Conservation (phyloP, 2,888 invertebrate genomes). For the Eremobia ochroleuca region DNA sequence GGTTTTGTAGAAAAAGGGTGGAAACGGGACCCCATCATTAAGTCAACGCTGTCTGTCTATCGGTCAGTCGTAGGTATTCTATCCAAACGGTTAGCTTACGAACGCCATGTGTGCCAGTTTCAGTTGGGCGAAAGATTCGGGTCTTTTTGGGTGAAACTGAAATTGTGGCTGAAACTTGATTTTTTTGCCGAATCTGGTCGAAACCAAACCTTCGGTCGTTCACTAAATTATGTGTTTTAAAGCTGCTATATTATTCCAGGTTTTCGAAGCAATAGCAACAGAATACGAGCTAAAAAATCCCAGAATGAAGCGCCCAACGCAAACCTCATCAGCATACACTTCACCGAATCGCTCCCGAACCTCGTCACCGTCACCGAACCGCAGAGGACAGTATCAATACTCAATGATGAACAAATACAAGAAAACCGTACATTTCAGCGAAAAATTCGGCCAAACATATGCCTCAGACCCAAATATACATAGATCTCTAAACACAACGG, state of each 20-base stretch:
- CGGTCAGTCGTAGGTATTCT: too few relatives aligned
- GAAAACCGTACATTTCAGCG: slow-evolving; percentile 78
- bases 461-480: slow-evolving; percentile 86
- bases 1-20: too few relatives aligned
- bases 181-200: too few relatives aligned
- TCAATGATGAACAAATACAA: slow-evolving; percentile 82
- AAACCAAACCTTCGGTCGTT: too few relatives aligned
- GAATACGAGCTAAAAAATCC: slow-evolving; percentile 86
- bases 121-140: too few relatives aligned
- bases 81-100: too few relatives aligned
- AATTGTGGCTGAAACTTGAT: too few relatives aligned
- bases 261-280: slow-evolving; percentile 87
- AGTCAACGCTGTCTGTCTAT: too few relatives aligned
- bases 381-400: slow-evolving; percentile 84
- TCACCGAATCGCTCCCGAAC: slow-evolving; percentile 82
- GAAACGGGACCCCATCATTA: too few relatives aligned
- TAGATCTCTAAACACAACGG: slow-evolving; percentile 63
- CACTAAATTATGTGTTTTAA: background rate
- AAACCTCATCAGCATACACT: slow-evolving; percentile 78
- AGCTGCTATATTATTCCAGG: slow-evolving; percentile 72
- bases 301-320: slow-evolving; percentile 69
- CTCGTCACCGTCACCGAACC: slow-evolving; percentile 77
- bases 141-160: too few relatives aligned
- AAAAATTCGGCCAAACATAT: slow-evolving; percentile 78
- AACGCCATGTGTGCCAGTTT: too few relatives aligned